Conservation (phyloP, 2,113 vertebrate genomes). For the Limnothrissa miodon region DNA sequence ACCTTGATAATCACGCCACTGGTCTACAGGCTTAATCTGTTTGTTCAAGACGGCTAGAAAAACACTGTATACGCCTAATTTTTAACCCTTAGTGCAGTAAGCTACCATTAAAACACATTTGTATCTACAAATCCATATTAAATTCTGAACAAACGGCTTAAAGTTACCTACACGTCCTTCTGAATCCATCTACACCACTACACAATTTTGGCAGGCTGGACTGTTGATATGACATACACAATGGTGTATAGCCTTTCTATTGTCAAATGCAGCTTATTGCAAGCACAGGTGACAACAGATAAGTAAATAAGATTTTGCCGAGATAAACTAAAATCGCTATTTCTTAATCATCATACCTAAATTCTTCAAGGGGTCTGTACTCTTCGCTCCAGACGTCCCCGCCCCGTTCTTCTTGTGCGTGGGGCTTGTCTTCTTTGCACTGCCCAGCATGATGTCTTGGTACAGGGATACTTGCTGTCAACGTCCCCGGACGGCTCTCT, state of each 20-base stretch:
- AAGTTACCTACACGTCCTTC: no score
- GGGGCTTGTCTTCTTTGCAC: constrained; percentile 43
- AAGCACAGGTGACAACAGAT: background rate
- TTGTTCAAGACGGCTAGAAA: background rate
- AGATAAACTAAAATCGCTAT: background rate
- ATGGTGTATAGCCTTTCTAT: no score
- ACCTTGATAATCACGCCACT: background rate
- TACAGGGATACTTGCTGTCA: background rate
- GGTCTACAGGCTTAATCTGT: background rate
- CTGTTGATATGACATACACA: no score
- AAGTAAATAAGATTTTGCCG: background rate
- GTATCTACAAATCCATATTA: no score
- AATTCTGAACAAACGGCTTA: no score
- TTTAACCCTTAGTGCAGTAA: no score
- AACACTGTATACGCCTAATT: background rate
- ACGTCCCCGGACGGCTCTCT: background rate
- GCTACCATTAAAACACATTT: no score
- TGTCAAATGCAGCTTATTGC: background rate
- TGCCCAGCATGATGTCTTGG: constrained; percentile 57
- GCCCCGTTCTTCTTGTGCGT: constrained; percentile 49
- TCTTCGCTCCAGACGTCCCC: constrained; percentile 56
- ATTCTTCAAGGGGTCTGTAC: constrained; percentile 64
- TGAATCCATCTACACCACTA: no score
- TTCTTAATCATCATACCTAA: constrained; percentile 56
- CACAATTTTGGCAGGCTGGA: no score